These are phyloP conservation scores for Drosophila subquinaria DNA, from an alignment of 2,888 invertebrate genomes.

Conservation along the genomic window DNA sequence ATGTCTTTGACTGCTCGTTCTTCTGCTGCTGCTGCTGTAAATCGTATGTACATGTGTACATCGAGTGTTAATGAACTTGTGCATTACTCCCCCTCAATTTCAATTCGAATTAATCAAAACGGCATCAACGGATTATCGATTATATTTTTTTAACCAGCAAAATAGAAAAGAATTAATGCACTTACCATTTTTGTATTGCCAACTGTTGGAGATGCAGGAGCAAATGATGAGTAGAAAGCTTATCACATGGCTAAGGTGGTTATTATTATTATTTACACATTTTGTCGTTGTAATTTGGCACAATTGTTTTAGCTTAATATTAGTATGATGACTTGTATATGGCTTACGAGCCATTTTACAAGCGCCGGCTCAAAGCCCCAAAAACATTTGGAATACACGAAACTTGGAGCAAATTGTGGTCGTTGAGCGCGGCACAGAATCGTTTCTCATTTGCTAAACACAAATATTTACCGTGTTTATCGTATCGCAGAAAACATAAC, in stretches of 20 bases:
- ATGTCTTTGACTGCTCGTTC: slow-evolving; percentile 25
- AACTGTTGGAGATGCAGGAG: slow-evolving; percentile 58
- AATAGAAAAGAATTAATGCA: slow-evolving; percentile 8
- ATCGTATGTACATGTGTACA: slow-evolving; percentile 13
- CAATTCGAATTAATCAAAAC: slow-evolving; percentile 43
- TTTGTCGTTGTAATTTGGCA: slow-evolving; percentile 52
- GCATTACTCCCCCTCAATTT: slow-evolving; percentile 13
- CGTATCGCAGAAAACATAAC: slow-evolving; percentile 28
- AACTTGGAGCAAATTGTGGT: slow-evolving; percentile 14
- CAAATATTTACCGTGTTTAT: slow-evolving; percentile 36
- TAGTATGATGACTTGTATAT: slow-evolving; percentile 50
- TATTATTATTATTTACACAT: slow-evolving; percentile 30
- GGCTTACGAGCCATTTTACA: slow-evolving; percentile 70
- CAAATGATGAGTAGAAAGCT: slow-evolving; percentile 54
- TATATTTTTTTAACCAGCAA: slow-evolving; percentile 7
- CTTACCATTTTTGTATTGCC: slow-evolving; percentile 74
- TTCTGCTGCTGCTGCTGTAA: slow-evolving; percentile 9
- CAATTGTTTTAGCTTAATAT: slow-evolving; percentile 59
- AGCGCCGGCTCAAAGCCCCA: slow-evolving; percentile 35
- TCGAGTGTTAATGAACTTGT: slow-evolving; percentile 56
- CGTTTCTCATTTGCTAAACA: slow-evolving; percentile 37
- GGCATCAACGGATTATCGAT: slow-evolving; percentile 43
- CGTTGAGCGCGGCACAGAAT: slow-evolving; percentile 20
- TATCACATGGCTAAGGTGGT: slow-evolving; percentile 40
- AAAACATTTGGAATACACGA: slow-evolving; percentile 59